Conservation (phyloP, 2,113 vertebrate genomes). For the Aptenodytes forsteri region DNA sequence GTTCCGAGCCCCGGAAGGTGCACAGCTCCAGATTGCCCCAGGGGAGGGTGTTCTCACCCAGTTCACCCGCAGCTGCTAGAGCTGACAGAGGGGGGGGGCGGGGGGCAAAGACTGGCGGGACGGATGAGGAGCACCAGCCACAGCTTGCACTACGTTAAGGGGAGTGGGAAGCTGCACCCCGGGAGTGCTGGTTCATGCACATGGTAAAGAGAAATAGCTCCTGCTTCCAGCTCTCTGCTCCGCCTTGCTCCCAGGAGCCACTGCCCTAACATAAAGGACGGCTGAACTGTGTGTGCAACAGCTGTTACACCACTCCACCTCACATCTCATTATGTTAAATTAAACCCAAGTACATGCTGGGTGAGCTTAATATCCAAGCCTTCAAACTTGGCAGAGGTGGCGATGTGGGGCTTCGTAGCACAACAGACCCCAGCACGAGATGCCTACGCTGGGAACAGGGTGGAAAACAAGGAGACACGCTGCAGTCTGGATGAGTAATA, state of each 20-base stretch:
- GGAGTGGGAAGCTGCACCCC: neutral
- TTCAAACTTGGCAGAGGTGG: neutral
- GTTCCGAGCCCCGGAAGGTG: neutral
- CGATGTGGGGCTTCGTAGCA: neutral
- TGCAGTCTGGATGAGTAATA: neutral
- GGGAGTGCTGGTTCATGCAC: neutral
- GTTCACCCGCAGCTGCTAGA: neutral
- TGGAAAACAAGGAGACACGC: neutral
- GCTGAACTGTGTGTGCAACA: neutral
- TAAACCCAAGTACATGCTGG: neutral
- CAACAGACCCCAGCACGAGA: neutral
- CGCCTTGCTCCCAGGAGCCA: neutral
- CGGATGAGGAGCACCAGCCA: neutral
- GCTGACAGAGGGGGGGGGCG: neutral
- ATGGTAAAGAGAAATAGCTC: neutral
- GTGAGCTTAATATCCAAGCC: neutral
- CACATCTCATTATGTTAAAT: neutral
- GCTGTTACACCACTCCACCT: neutral
- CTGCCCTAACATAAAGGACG: neutral
- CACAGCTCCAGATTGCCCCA: rapidly evolving
- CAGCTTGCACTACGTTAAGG: rapidly evolving
- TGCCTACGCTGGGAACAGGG: neutral
- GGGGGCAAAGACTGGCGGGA: neutral
- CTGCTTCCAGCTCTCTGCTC: neutral
- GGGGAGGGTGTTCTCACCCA: neutral